Conservation (phyloP, 2,888 invertebrate genomes). For the Agrochola lota region DNA sequence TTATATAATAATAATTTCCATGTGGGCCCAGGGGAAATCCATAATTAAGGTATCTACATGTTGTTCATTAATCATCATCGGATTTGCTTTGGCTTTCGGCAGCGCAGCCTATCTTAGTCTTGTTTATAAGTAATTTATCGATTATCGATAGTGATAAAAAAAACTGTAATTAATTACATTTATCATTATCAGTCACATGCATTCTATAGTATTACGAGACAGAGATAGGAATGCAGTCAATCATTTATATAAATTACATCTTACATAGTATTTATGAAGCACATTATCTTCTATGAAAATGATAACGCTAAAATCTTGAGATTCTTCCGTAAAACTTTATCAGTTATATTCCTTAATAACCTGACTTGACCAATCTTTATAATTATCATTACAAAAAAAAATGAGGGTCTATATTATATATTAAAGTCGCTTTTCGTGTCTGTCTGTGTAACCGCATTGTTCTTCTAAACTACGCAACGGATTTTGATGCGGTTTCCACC, state of each 20-base stretch:
- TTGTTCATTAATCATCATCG: conserved; percentile 17
- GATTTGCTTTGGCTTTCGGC: conserved; percentile 8
- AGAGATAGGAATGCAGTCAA: conserved; percentile 21
- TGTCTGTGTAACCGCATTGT: not conserved
- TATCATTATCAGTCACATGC: conserved; percentile 42
- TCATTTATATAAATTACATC: not conserved
- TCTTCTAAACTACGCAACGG: not conserved
- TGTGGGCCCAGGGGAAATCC: conserved; percentile 6
- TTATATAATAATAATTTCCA: not conserved
- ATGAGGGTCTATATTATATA: not conserved
- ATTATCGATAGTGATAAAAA: conserved; percentile 12
- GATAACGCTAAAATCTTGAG: not conserved
- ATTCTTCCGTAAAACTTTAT: not conserved
- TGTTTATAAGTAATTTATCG: conserved; percentile 15
- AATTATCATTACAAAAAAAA: not conserved
- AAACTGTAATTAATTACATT: conserved; percentile 30
- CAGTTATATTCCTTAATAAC: not conserved
- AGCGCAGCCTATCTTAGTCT: conserved; percentile 9
- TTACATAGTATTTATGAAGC: not conserved
- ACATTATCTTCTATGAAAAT: not conserved
- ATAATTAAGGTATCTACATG: not conserved
- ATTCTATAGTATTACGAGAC: conserved; percentile 30
- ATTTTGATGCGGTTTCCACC: not conserved
- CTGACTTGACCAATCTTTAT: not conserved
- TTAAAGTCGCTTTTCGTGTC: not conserved